These are phyloP conservation scores for Matsumurasca onukii DNA, from an alignment of 1,140 invertebrate genomes.

Conservation along the genomic window DNA sequence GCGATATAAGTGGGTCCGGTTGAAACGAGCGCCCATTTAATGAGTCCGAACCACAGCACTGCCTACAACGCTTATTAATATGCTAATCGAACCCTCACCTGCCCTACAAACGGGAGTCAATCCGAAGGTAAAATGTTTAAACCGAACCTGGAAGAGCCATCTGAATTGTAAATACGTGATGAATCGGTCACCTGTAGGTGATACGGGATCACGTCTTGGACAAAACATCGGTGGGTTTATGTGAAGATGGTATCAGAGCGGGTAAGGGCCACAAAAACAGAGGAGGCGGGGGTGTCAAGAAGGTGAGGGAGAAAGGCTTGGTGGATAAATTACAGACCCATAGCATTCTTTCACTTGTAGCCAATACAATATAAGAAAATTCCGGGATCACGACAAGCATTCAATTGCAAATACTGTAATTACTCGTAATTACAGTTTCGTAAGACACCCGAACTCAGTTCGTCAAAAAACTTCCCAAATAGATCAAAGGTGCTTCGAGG, in stretches of 20 bases:
- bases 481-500: no score
- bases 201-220: not conserved
- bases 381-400: no score
- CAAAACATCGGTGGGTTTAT: constrained; percentile 6
- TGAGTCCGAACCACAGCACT: not conserved
- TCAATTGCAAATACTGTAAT: no score
- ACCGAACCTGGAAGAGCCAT: not conserved
- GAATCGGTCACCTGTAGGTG: constrained; percentile 4
- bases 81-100: constrained; percentile 2
- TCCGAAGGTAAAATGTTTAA: not conserved
- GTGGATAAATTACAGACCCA: no score
- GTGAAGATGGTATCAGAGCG: not conserved
- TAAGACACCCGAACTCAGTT: no score
- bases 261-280: not conserved
- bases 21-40: not conserved
- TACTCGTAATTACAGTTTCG: no score
- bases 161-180: constrained; percentile 25
- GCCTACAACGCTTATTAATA: constrained; percentile 11
- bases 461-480: no score
- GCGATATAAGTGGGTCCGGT: not conserved
- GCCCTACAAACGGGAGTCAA: constrained; percentile 6
- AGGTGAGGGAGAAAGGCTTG: no score
- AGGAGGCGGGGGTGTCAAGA: no score
- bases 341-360: no score
- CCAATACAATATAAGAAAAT: no score